Base-by-base conservation (phyloP, 2,797 vertebrate genomes). In the Dipus sagitta region DNA sequence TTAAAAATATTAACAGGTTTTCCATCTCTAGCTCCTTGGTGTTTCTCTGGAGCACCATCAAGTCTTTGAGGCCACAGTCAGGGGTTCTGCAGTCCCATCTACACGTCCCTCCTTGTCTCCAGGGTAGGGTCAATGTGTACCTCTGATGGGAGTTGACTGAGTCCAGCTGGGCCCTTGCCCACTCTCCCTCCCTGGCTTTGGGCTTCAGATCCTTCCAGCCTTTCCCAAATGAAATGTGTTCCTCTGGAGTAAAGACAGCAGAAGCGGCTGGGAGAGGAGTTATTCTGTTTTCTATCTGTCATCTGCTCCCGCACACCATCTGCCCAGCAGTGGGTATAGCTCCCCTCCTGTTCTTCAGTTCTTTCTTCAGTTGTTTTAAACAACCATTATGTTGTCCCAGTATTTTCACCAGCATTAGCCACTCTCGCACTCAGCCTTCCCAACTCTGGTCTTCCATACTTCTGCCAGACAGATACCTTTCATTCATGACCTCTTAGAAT, bases 311-410 rank as follows among this genome's bases (percentile, higher is more conserved):
- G 30, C 83, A 58, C 76, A 38, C 79, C 23, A 32, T 86, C 82
- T 90, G 76, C 58, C 62, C 52, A 52, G 62, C 32, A 70, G 52
- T 10, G 11, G 75, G 34, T 60, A 13, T 12, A 24, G 32, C 47
- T 82, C 30, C 30, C 65, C 32, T 78, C 65, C 91, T 79, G 0
- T 58, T 58, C 54, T 58, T 58, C 54, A 58, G 0, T 60, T n/a
- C 65, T 76, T 34, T 26, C 88, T 94, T 92, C 91, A 65, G 4
- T 88, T n/a, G 64, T 75, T 4, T 14, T 42, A 77, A 75, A n/a
- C 62, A 10, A 30, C 26, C 58, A 74, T 74, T 5, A 17, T 65
- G 15, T 30, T 38, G 74, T 52, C 72, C 38, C 79, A 24, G 71
- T 17, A 2, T 82, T 54, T 60, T n/a, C 54, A 12, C 7, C 62